Evolutionary conservation across 1,140 invertebrate genomes (phyloP).

Genomic region (Nylanderia fulva): DNA sequence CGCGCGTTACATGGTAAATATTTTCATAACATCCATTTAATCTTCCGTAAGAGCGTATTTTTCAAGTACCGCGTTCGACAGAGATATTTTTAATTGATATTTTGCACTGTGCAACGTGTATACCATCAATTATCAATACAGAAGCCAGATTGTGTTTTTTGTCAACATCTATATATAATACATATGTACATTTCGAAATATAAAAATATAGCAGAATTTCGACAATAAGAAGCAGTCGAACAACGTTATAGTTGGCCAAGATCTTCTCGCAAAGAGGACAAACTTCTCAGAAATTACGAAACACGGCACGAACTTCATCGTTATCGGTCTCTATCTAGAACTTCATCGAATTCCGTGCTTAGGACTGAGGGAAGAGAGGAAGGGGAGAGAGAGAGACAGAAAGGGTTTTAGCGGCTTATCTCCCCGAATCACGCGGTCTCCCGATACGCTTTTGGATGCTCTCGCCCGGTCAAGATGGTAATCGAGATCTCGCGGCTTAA

Average conservation of each 20-base stretch:
- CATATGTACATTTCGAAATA: not conserved
- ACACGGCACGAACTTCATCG: constrained; percentile 37
- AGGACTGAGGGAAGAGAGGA: not conserved
- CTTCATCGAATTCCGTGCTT: constrained; percentile 25
- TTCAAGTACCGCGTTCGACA: constrained; percentile 50
- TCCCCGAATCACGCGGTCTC: constrained; percentile 54
- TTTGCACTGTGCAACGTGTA: not conserved
- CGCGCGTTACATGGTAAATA: constrained; percentile 49
- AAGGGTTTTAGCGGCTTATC: constrained; percentile 64
- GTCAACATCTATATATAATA: too few relatives aligned
- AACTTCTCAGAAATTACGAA: constrained; percentile 55
- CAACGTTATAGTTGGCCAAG: not conserved
- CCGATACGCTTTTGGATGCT: constrained; percentile 54
- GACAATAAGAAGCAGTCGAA: constrained; percentile 13
- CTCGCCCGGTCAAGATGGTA: constrained; percentile 66
- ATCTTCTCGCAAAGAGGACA: constrained; percentile 12
- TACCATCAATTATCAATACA: constrained; percentile 43
- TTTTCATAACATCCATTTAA: constrained; percentile 62
- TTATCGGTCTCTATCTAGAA: constrained; percentile 51
- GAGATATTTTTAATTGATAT: constrained; percentile 61
- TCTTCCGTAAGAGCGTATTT: constrained; percentile 57
- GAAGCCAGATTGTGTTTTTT: constrained; percentile 9
- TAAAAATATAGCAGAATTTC: constrained; percentile 6
- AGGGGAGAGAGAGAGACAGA: not conserved
- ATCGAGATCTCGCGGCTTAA: constrained; percentile 74